These are phyloP conservation scores for Hippocampus mohnikei DNA, from an alignment of 2,113 vertebrate genomes.

Conservation along the genomic window DNA sequence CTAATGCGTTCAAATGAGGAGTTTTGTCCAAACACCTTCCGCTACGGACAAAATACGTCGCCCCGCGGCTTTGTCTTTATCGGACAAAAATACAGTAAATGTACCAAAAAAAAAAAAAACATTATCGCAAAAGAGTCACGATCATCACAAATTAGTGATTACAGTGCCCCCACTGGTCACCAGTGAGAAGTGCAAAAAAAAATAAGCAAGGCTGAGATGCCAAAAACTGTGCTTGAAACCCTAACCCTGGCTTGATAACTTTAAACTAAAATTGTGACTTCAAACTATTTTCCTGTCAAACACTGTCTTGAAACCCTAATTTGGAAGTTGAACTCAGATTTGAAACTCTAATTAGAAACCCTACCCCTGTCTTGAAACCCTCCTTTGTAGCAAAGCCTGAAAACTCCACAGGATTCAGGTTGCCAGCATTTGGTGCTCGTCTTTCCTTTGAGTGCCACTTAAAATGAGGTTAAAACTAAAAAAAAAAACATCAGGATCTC, in stretches of 20 bases:
- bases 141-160: no score
- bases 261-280: no score
- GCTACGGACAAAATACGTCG: not conserved
- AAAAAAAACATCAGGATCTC: constrained; percentile 14
- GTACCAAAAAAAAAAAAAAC: not conserved
- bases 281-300: not conserved
- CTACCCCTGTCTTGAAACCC: not conserved
- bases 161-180: no score
- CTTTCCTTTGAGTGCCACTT: constrained; percentile 7
- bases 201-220: no score
- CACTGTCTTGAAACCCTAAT: not conserved
- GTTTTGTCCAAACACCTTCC: constrained; percentile 41
- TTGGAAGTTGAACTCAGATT: not conserved
- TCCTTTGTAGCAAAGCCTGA: not conserved
- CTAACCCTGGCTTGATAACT: no score
- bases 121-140: no score
- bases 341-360: no score
- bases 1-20: constrained; percentile 60
- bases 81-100: constrained; percentile 4
- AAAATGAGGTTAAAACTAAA: constrained; percentile 6
- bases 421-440: not conserved
- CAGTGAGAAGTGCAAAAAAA: no score
- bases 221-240: no score
- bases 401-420: not conserved
- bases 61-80: not conserved